Evolutionary conservation across 2,113 vertebrate genomes (phyloP).

Genomic region (Laticauda laticaudata): DNA sequence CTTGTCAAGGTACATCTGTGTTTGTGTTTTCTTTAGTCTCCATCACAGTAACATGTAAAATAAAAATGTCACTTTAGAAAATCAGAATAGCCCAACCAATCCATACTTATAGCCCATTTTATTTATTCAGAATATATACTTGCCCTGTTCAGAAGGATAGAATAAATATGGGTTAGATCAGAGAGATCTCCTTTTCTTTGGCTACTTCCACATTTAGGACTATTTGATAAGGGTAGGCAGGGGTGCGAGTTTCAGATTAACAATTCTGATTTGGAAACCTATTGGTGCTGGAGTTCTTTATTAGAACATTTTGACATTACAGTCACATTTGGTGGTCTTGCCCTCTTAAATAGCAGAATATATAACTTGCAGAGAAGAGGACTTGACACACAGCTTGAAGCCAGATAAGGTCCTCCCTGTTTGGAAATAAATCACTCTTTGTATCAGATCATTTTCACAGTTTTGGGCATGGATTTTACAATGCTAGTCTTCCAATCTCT

Average conservation of each 20-base stretch:
- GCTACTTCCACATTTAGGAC: background rate
- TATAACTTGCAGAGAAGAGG: background rate
- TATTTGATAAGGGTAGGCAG: background rate
- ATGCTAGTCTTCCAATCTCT: background rate
- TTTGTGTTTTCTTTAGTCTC: background rate
- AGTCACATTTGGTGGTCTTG: background rate
- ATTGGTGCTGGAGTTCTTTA: background rate
- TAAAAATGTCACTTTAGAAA: background rate
- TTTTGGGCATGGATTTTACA: background rate
- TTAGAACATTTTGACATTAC: background rate
- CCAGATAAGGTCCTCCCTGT: background rate
- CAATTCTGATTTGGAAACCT: background rate
- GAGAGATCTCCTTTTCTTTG: background rate
- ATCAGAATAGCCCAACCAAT: background rate
- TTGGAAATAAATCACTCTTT: background rate
- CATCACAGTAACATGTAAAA: too few species aligned
- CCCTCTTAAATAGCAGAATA: background rate
- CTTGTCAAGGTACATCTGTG: background rate
- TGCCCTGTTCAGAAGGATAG: background rate
- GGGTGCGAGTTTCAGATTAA: background rate
- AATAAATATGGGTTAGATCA: background rate
- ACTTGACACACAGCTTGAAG: accelerated
- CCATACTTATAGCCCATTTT: background rate
- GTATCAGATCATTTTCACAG: background rate
- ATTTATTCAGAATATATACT: background rate